Percentiles rank a stretch among this genome's conserved stretches.
These are phyloP conservation scores for Cariama cristata DNA, from an alignment of 2,113 vertebrate genomes.

Conservation along the genomic window DNA sequence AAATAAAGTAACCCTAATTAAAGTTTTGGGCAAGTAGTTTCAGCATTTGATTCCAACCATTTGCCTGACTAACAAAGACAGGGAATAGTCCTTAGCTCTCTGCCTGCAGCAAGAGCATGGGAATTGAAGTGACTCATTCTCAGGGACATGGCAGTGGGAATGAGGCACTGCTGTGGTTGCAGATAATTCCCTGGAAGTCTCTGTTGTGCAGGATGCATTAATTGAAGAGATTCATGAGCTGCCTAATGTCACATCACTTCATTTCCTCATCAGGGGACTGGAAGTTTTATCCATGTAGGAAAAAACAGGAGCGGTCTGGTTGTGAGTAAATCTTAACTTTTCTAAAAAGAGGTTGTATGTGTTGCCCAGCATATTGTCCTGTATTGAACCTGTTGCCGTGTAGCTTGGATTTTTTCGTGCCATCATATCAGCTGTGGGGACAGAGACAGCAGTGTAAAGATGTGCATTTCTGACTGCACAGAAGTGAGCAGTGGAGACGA, in stretches of 20 bases:
- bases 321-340: background rate
- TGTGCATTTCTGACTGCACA: background rate
- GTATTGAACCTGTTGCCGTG: background rate
- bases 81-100: conserved; percentile 17
- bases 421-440: background rate
- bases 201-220: conserved; percentile 35
- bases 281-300: background rate
- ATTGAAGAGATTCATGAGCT: conserved; percentile 55
- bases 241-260: conserved; percentile 31
- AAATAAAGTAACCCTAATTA: conserved; percentile 4
- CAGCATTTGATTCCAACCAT: background rate
- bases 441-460: background rate
- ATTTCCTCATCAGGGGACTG: conserved; percentile 24
- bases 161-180: conserved; percentile 47
- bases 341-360: background rate
- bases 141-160: background rate
- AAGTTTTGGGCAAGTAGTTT: background rate
- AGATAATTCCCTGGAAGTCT: conserved; percentile 65
- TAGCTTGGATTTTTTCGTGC: background rate
- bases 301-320: background rate
- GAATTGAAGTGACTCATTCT: conserved; percentile 53
- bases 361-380: background rate
- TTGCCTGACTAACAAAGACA: background rate
- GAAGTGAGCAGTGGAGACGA: background rate
- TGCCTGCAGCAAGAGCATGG: conserved; percentile 19